Conservation (phyloP, 2,113 vertebrate species). For the Jaculus jaculus region DNA sequence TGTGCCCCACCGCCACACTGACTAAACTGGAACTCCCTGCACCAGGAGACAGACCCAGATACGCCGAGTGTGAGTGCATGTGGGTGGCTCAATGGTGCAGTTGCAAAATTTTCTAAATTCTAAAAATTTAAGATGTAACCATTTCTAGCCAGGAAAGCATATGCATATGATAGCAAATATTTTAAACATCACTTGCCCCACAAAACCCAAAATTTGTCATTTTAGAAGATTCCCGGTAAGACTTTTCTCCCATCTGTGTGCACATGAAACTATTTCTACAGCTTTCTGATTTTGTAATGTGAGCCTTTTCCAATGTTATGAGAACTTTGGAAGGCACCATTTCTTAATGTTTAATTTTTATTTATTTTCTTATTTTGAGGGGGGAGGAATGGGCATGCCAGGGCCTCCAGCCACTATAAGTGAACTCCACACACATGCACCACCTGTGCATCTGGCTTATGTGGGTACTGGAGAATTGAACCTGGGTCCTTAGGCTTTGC, state of each 20-base stretch:
- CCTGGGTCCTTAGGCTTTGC: no score
- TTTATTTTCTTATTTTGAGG: no score
- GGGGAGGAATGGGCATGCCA: no score
- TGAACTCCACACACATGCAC: no score
- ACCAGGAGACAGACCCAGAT: rapidly evolving
- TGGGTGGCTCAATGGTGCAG: not conserved
- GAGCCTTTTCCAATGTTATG: not conserved
- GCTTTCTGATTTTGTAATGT: not conserved
- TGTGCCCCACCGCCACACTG: rapidly evolving
- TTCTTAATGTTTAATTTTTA: no score
- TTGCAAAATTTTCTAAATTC: not conserved
- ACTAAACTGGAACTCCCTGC: not conserved
- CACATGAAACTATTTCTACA: not conserved
- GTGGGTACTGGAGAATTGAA: no score
- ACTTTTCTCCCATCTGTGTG: not conserved
- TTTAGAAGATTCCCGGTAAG: not conserved
- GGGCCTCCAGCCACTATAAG: no score
- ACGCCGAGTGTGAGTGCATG: not conserved
- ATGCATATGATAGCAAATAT: rapidly evolving
- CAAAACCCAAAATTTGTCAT: not conserved
- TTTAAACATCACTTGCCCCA: not conserved
- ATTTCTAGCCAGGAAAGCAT: not conserved
- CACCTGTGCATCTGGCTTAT: no score
- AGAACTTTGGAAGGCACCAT: not conserved
- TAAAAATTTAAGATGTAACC: not conserved